A percentile compares a stretch with the other conserved stretches of the same genome.
phyloP scores from a whole-genome alignment of 2,888 invertebrate species.

The Cantharis lateralis region DNA sequence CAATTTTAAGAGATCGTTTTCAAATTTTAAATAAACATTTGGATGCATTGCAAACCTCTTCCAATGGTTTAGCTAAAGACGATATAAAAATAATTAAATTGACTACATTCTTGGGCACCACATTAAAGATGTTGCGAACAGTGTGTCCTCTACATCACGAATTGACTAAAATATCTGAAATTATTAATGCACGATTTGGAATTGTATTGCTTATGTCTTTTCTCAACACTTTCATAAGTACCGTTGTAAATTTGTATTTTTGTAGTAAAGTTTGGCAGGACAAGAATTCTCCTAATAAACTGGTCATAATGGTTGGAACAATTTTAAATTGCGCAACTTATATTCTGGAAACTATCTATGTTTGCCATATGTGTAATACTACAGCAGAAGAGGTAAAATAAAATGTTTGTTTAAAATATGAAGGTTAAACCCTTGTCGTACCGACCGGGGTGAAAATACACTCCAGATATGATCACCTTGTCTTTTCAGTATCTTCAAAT shows the following conservation, averaged over 20 bases:
- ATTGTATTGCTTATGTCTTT: conserved; percentile 37
- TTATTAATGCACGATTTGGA: conserved; percentile 41
- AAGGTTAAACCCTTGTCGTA: too few relatives aligned
- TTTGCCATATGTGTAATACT: conserved; percentile 41
- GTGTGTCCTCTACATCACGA: conserved; percentile 44
- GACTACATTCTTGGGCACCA: conserved; percentile 33
- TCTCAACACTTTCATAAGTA: conserved; percentile 39
- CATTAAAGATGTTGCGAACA: conserved; percentile 33
- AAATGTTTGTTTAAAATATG: neutral
- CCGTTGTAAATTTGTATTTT: conserved; percentile 39
- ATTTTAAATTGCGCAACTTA: conserved; percentile 19
- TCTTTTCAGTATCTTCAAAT: too few relatives aligned
- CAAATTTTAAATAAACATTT: conserved; percentile 37
- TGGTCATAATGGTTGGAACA: neutral
- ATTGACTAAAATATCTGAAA: conserved; percentile 38
- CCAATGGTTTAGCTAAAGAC: conserved; percentile 13
- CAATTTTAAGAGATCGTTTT: conserved; percentile 33
- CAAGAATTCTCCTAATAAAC: conserved; percentile 3
- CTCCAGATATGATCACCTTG: too few relatives aligned
- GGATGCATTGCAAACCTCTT: conserved; percentile 25
- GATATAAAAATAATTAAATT: conserved; percentile 35
- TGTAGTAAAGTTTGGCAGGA: conserved; percentile 23
- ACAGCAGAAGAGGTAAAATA: conserved; percentile 42
- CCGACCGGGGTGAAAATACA: too few relatives aligned
- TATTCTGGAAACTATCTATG: conserved; percentile 37